These are phyloP conservation scores for Temnothorax ravouxi DNA, from an alignment of 2,888 invertebrate genomes.

Conservation along the genomic window DNA sequence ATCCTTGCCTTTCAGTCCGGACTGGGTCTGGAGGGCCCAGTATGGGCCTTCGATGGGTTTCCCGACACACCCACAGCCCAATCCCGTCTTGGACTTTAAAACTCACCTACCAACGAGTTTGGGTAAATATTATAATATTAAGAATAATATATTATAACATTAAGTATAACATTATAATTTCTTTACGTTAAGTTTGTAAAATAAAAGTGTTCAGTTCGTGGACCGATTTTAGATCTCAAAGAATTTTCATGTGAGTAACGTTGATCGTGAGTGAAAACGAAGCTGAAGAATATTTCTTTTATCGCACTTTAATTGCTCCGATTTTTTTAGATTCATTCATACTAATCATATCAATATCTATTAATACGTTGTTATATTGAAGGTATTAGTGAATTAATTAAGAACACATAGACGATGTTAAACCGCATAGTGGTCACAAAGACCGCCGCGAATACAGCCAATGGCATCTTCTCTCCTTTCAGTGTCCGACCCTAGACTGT, in stretches of 20 bases:
- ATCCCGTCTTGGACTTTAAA: conserved; percentile 94
- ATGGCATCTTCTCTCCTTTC: conserved; percentile 61
- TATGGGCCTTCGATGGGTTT: conserved; percentile 93
- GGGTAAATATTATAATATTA: conserved; percentile 83
- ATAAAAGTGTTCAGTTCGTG: background rate
- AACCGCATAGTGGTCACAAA: background rate
- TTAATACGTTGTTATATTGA: background rate
- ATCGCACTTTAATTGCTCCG: background rate
- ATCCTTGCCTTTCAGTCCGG: conserved; percentile 93
- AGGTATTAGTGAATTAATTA: background rate
- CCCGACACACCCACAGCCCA: conserved; percentile 89
- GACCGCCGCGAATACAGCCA: background rate
- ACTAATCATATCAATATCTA: background rate
- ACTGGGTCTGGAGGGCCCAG: conserved; percentile 92
- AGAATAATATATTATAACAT: background rate
- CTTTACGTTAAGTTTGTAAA: background rate
- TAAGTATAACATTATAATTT: background rate
- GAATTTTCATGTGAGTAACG: background rate
- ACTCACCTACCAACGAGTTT: conserved; percentile 94
- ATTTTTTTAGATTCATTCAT: background rate
- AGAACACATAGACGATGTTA: background rate
- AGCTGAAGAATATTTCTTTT: background rate
- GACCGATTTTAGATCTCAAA: background rate
- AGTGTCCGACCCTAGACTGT: conserved; percentile 95
- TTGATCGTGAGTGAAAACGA: background rate